These are phyloP conservation scores for Muscicapa striata DNA, from an alignment of 2,797 vertebrate species.

Conservation along the genomic window DNA sequence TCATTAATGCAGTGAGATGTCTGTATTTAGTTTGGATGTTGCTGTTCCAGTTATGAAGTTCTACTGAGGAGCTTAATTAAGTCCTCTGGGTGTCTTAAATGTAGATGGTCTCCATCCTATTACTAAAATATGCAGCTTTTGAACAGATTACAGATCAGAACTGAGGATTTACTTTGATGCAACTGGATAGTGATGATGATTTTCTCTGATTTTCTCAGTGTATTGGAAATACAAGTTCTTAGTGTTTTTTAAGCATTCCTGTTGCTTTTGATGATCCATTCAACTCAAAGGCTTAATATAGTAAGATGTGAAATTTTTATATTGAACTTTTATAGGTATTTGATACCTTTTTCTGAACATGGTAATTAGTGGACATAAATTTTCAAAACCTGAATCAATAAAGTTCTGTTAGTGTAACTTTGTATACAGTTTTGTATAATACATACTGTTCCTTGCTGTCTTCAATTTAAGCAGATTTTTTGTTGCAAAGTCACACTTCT, in stretches of 20 bases:
- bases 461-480: background rate
- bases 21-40: background rate
- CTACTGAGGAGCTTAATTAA: background rate
- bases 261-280: background rate
- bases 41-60: background rate
- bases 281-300: background rate
- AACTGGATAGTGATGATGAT: background rate
- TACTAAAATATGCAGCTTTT: background rate
- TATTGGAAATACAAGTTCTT: background rate
- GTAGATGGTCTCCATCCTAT: background rate
- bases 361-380: background rate
- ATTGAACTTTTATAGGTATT: background rate
- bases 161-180: background rate
- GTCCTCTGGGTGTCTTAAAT: background rate
- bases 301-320: background rate
- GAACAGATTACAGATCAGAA: background rate
- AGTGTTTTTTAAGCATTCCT: background rate
- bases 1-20: background rate
- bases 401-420: background rate
- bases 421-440: background rate
- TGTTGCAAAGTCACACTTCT: background rate
- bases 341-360: background rate
- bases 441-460: background rate
- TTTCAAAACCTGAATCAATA: background rate
- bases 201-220: slow-evolving; percentile 7